These are phyloP conservation scores for Stichodactyla helianthus DNA, from an alignment of 64 coral and sea anemone species.

Conservation along the genomic window DNA sequence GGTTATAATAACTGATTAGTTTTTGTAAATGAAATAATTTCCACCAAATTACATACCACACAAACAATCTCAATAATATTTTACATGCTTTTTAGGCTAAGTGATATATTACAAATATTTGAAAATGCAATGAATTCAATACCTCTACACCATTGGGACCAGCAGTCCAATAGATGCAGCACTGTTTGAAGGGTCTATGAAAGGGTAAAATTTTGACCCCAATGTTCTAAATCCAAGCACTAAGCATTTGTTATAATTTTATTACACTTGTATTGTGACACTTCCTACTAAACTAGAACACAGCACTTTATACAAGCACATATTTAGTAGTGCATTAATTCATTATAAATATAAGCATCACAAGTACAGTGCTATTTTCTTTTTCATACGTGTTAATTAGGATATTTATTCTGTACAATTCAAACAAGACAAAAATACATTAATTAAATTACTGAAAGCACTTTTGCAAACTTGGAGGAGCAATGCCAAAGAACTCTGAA, in stretches of 20 bases:
- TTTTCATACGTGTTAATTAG: background rate
- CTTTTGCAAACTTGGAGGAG: background rate
- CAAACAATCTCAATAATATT: background rate
- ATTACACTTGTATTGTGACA: background rate
- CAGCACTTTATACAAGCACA: too few species aligned
- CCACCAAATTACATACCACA: too few species aligned
- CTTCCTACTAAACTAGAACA: background rate
- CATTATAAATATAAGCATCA: background rate
- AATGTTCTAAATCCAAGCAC: background rate
- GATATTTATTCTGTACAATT: too few species aligned
- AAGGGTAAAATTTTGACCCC: background rate
- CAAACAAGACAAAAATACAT: too few species aligned
- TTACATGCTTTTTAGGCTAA: background rate
- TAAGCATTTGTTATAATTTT: background rate
- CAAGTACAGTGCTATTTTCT: background rate
- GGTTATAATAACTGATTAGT: background rate
- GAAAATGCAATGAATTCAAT: too few species aligned
- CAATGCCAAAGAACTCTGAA: slow-evolving; percentile 8
- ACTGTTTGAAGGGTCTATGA: too few species aligned
- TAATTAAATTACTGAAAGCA: slow-evolving; percentile 8
- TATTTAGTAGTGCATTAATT: background rate
- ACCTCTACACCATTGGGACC: too few species aligned
- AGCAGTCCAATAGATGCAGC: too few species aligned
- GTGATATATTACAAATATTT: background rate
- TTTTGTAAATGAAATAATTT: background rate